Evolutionary conservation across 53 echinoderm and acorn worm genomes (phyloP).

Genomic region (Mesocentrotus franciscanus): DNA sequence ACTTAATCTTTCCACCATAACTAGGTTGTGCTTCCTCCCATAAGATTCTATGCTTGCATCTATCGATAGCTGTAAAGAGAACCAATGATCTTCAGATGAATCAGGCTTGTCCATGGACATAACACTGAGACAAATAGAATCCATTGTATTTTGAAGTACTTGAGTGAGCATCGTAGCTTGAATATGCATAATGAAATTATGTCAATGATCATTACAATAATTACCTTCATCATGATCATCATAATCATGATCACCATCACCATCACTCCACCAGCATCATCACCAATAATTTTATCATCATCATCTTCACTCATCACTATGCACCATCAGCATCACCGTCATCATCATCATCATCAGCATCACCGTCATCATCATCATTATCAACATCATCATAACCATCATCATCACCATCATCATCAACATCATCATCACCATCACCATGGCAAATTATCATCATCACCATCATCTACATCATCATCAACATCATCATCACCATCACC

Average conservation of each 20-base stretch:
- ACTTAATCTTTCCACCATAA: constrained; percentile 36
- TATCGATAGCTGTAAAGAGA: constrained; percentile 23
- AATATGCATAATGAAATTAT: no score
- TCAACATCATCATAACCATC: not conserved
- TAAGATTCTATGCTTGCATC: constrained; percentile 41
- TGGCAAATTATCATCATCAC: not conserved
- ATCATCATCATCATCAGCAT: constrained; percentile 1
- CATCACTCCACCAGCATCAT: no score
- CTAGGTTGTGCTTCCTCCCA: constrained; percentile 47
- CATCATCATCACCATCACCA: constrained; percentile 8
- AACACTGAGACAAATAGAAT: no score
- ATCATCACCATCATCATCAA: not conserved
- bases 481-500: not conserved
- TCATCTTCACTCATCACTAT: no score
- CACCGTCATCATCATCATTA: not conserved
- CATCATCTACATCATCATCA: not conserved
- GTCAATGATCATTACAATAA: not conserved
- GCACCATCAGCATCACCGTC: not conserved
- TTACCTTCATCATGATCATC: not conserved
- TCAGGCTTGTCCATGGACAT: no score
- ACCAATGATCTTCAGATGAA: not conserved
- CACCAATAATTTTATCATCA: no score
- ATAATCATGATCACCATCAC: not conserved
- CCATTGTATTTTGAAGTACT: no score
- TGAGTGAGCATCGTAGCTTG: no score